Base-by-base conservation (phyloP, 2,888 invertebrate genomes). In the Herminia tarsipennalis region DNA sequence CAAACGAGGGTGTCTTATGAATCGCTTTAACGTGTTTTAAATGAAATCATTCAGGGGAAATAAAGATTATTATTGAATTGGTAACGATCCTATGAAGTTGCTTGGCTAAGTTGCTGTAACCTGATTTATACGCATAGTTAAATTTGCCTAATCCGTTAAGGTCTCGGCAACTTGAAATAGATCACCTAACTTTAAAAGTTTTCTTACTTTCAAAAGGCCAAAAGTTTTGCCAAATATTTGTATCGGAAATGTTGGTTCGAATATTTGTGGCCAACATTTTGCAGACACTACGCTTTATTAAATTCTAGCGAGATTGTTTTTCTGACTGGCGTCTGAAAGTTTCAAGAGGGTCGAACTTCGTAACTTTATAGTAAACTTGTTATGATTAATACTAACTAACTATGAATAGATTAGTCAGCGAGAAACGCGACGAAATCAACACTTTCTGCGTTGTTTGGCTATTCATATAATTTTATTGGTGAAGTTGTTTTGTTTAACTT, bases 281-380 rank as follows among this genome's bases (percentile, higher is more conserved):
- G 40, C 36, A 57, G 65, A 58, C 48, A 57, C 61, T 61, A 66
- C 56, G 58, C 64, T 60, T 70, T 70, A 71, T 71, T 68, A 67
- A 67, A 73, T 73, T 73, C 64, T 58, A 58, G 45, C 57, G 63
- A 65, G 58, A 67, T 58, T 69, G 59, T 73, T 59, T 57, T 62
- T 66, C 59, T 59, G 54, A 48, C 55, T 56, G 51, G 58, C 60
- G 49, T 66, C 67, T 50, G 44, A 35, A 53, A 64, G 46, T 65
- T 67, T 44, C 54, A 46, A 60, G 61, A 64, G 65, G 57, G 67
- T 60, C 56, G 52, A 60, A 67, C 57, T 66, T 64, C 40, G 34
- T 50, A 61, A 66, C 58, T 66, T 63, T 47, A 50, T 60, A 48
- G 64, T 63, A 60, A 63, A 61, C 57, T 66, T 66, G 57, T 60